Evolutionary conservation across 2,888 invertebrate species (phyloP).

Genomic region (Dilophus febrilis): DNA sequence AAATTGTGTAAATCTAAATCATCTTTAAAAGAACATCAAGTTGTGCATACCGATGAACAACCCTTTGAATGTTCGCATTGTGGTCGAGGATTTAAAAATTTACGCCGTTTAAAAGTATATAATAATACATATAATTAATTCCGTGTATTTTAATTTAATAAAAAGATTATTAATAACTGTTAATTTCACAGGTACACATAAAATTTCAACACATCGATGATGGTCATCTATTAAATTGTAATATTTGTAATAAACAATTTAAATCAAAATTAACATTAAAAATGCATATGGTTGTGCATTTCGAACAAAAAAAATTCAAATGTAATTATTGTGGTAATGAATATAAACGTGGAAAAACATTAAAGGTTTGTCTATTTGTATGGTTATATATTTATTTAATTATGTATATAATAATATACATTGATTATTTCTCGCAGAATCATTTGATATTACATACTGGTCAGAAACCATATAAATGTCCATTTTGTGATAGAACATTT

Average conservation of each 20-base stretch:
- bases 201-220: slow-evolving; percentile 29
- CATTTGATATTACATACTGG: slow-evolving; percentile 29
- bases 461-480: slow-evolving; percentile 26
- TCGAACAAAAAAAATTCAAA: slow-evolving; percentile 24
- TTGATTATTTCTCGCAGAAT: slow-evolving; percentile 16
- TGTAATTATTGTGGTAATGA: slow-evolving; percentile 25
- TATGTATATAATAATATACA: no score
- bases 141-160: no score
- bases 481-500: slow-evolving; percentile 27
- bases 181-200: no score
- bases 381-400: no score
- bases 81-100: slow-evolving; percentile 24
- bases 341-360: slow-evolving; percentile 27
- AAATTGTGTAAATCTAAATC: slow-evolving; percentile 31
- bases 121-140: no score
- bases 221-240: slow-evolving; percentile 27
- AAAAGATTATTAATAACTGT: no score
- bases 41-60: slow-evolving; percentile 31
- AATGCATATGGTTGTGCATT: slow-evolving; percentile 30
- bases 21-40: slow-evolving; percentile 32
- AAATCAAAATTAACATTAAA: slow-evolving; percentile 31
- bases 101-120: slow-evolving; percentile 20
- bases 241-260: slow-evolving; percentile 26
- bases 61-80: slow-evolving; percentile 30
- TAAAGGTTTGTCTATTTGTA: no score